Evolutionary conservation across 1,140 invertebrate species (phyloP).

Genomic region (Agrypnia vestita): DNA sequence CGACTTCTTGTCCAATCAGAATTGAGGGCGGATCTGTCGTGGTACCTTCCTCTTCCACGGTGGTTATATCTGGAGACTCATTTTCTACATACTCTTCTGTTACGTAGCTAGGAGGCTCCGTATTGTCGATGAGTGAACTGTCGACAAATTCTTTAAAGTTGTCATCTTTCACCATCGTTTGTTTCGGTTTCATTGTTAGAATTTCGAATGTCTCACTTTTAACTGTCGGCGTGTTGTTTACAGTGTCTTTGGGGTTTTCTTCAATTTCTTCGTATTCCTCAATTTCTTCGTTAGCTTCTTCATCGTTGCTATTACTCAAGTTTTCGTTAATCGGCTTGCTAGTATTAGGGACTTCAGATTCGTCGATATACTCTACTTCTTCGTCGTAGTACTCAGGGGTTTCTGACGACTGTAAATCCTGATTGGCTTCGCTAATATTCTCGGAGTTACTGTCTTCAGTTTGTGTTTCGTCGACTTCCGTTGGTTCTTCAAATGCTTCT

Average conservation of each 20-base stretch:
- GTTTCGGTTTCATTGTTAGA: constrained; percentile 71
- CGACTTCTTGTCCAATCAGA: constrained; percentile 77
- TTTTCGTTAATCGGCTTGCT: constrained; percentile 7
- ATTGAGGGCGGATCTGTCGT: constrained; percentile 69
- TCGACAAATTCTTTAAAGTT: constrained; percentile 74
- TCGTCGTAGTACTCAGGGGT: constrained; percentile 59
- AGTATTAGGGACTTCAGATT: constrained; percentile 23
- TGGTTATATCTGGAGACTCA: constrained; percentile 49
- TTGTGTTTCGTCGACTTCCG: constrained; percentile 11
- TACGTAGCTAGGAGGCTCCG: constrained; percentile 62
- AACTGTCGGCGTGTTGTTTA: constrained; percentile 62
- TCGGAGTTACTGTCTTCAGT: constrained; percentile 15
- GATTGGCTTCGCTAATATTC: constrained; percentile 17
- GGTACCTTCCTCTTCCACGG: constrained; percentile 64
- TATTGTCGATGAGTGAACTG: constrained; percentile 70
- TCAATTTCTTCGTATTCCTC: constrained; percentile 70
- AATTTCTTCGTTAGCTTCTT: constrained; percentile 62
- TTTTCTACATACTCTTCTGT: constrained; percentile 54
- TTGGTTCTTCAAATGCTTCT: constrained; percentile 12
- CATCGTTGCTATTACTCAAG: neutral
- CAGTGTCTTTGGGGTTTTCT: constrained; percentile 64
- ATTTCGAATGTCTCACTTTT: constrained; percentile 69
- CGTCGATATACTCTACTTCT: constrained; percentile 62
- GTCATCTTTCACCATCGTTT: constrained; percentile 71
- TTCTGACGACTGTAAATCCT: constrained; percentile 32